Evolutionary conservation across 2,888 invertebrate genomes (phyloP).

Genomic region (Chrysolina americana): DNA sequence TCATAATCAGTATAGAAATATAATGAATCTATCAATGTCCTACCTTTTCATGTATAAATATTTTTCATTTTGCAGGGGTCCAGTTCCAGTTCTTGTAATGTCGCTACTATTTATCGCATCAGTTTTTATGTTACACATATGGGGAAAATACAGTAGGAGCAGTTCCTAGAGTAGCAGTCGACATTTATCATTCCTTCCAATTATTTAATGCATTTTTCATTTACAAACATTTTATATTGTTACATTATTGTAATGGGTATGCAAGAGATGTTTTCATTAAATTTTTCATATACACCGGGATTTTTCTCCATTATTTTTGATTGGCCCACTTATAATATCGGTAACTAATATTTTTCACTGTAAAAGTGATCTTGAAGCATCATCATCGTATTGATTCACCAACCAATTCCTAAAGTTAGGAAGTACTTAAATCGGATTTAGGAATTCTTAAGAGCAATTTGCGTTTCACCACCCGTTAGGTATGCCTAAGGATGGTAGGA

Average conservation of each 20-base stretch:
- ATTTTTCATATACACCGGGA: constrained; percentile 46
- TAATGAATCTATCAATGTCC: no score
- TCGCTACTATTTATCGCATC: constrained; percentile 99
- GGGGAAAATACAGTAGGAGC: constrained; percentile 96
- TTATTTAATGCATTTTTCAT: constrained; percentile 64
- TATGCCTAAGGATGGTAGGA: no score
- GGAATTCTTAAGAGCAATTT: no score
- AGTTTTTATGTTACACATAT: constrained; percentile 99
- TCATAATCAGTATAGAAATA: no score
- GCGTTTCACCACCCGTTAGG: no score
- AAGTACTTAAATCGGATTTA: no score
- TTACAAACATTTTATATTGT: constrained; percentile 58
- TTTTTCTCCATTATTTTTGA: constrained; percentile 30
- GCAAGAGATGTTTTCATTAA: constrained; percentile 42
- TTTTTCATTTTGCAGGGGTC: constrained; percentile 79
- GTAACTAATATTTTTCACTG: no score
- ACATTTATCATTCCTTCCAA: constrained; percentile 61
- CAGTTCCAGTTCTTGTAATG: constrained; percentile 99
- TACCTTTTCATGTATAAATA: not conserved
- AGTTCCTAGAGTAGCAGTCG: constrained; percentile 35
- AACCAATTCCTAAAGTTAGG: no score
- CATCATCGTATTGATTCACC: no score
- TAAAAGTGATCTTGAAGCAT: no score
- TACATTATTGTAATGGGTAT: constrained; percentile 47
- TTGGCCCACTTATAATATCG: not conserved